phyloP scores from a whole-genome alignment of 2,888 invertebrate genomes.

The Meliscaeva auricollis region DNA sequence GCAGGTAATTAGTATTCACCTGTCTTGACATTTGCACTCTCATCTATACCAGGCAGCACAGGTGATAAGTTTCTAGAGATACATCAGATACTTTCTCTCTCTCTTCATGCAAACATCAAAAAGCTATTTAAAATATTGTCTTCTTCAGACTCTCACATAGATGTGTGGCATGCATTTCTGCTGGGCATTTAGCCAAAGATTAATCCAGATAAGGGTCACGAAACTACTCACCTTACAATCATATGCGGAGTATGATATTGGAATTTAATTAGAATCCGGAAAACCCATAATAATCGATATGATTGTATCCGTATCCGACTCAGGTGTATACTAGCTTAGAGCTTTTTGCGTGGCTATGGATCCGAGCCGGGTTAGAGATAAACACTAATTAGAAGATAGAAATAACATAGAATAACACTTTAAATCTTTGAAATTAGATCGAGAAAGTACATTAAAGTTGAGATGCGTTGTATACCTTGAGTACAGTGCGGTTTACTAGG shows the following conservation, averaged over 20 bases:
- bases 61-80: slow-evolving; percentile 27
- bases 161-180: neutral
- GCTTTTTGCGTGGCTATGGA: too few species aligned
- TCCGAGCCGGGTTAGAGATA: too few species aligned
- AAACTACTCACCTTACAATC: slow-evolving; percentile 33
- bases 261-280: slow-evolving; percentile 60
- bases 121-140: slow-evolving; percentile 26
- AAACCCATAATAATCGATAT: slow-evolving; percentile 47
- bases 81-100: neutral
- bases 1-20: slow-evolving; percentile 72
- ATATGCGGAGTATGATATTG: slow-evolving; percentile 28
- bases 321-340: neutral
- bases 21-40: slow-evolving; percentile 59
- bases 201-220: slow-evolving; percentile 49
- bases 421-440: too few species aligned
- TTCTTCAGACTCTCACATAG: neutral
- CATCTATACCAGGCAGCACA: slow-evolving; percentile 41
- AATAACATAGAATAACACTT: too few species aligned
- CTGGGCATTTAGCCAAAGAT: slow-evolving; percentile 45
- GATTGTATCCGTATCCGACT: slow-evolving; percentile 29
- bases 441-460: too few species aligned
- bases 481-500: too few species aligned
- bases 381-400: too few species aligned
- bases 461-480: too few species aligned
- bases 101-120: slow-evolving; percentile 13